Evolutionary conservation across 2,797 vertebrate genomes (phyloP).

Genomic region (Scarus forsteni): DNA sequence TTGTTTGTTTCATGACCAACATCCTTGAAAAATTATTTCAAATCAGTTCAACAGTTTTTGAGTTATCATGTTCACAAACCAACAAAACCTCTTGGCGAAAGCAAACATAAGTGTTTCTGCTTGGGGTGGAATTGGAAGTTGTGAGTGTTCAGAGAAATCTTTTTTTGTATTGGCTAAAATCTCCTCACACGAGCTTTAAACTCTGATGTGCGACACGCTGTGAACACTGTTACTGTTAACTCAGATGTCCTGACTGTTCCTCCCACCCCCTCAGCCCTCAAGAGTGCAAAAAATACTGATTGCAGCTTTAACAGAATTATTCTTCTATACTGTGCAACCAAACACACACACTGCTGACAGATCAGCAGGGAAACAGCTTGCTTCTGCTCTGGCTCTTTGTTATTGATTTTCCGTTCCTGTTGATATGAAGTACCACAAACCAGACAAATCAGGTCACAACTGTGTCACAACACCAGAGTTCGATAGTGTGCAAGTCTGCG

Average conservation of each 20-base stretch:
- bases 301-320: slow-evolving; percentile 7
- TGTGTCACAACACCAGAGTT: neutral
- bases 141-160: no score
- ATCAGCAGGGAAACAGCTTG: neutral
- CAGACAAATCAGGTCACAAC: slow-evolving; percentile 15
- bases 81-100: no score
- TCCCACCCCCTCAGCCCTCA: neutral
- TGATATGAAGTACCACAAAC: slow-evolving; percentile 9
- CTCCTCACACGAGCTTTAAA: neutral
- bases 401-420: slow-evolving; percentile 38
- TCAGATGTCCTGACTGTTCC: neutral
- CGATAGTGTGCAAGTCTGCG: neutral
- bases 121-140: no score
- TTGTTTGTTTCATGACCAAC: no score
- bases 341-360: slow-evolving; percentile 1
- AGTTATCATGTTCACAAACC: no score
- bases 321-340: slow-evolving; percentile 13
- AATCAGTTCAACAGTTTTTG: no score
- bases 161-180: no score
- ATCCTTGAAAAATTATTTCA: no score
- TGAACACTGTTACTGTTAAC: neutral
- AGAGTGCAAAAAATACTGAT: neutral
- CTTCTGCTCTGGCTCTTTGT: slow-evolving; percentile 21
- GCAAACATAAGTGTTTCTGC: no score
- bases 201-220: neutral